Percentiles rank a stretch among this genome's conserved stretches.
Conservation (phyloP, 2,888 invertebrate species). For the Acronicta aceris region DNA sequence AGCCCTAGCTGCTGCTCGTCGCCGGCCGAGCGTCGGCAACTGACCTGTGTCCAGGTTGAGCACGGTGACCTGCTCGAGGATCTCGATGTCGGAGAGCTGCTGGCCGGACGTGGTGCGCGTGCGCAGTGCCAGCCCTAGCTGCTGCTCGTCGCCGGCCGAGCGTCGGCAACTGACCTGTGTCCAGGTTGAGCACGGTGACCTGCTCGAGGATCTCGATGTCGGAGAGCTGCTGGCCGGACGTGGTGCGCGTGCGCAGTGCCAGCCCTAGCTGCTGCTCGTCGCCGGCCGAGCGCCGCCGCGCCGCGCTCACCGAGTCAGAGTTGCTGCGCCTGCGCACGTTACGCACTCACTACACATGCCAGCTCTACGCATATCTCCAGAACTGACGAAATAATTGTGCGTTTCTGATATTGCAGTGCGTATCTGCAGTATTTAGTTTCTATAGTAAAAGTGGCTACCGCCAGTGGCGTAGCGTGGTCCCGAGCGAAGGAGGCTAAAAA, state of each 20-base stretch:
- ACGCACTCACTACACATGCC: too few relatives aligned
- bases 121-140: slow-evolving; percentile 90
- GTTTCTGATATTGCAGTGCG: too few relatives aligned
- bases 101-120: slow-evolving; percentile 96
- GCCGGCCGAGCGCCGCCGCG: slow-evolving; percentile 94
- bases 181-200: slow-evolving; percentile 94
- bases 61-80: slow-evolving; percentile 96
- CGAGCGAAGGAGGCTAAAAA: too few relatives aligned
- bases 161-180: slow-evolving; percentile 86
- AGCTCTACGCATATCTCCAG: too few relatives aligned
- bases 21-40: background rate
- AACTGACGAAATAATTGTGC: too few relatives aligned
- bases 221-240: slow-evolving; percentile 95
- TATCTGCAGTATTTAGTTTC: too few relatives aligned
- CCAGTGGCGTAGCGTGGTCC: too few relatives aligned
- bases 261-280: slow-evolving; percentile 92
- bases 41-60: slow-evolving; percentile 93
- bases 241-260: slow-evolving; percentile 93
- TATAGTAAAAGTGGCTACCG: too few relatives aligned
- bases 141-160: too few relatives aligned
- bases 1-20: slow-evolving; percentile 90
- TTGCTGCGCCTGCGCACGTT: slow-evolving; percentile 60
- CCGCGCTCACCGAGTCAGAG: slow-evolving; percentile 72
- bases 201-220: slow-evolving; percentile 98
- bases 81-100: slow-evolving; percentile 96